Conservation (phyloP, 92 coral and sea anemone genomes). For the Galaxea fascicularis region DNA sequence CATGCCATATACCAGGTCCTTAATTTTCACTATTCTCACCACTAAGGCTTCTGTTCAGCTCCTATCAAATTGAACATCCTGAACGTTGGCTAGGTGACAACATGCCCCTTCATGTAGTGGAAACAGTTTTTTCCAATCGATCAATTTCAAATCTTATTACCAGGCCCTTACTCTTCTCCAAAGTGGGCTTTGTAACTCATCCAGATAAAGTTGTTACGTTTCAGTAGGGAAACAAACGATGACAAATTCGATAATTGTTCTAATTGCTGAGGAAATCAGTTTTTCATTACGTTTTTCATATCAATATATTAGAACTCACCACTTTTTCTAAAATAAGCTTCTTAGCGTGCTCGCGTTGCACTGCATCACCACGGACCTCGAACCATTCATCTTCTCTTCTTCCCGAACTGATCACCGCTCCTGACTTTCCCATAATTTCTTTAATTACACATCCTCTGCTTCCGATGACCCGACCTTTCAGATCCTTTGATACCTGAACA, state of each 20-base stretch:
- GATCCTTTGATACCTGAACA: not conserved
- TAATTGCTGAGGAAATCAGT: no score
- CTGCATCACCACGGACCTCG: constrained; percentile 4
- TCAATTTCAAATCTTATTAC: no score
- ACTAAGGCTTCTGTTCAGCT: no score
- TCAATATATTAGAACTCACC: constrained; percentile 9
- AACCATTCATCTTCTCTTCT: not conserved
- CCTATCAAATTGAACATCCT: no score
- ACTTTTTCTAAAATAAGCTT: constrained; percentile 19
- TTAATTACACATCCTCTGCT: not conserved
- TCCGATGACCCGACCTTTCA: constrained; percentile 36
- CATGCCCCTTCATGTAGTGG: no score
- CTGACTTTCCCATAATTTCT: constrained; percentile 6
- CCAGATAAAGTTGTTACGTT: no score
- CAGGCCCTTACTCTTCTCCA: no score
- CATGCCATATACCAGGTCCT: no score
- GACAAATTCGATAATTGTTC: not conserved
- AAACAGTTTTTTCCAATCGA: not conserved
- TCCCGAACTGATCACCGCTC: constrained; percentile 2
- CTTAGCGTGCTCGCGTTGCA: constrained; percentile 19
- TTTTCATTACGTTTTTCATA: not conserved
- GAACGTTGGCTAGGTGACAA: no score
- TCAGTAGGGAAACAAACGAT: not conserved
- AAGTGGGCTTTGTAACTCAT: no score
- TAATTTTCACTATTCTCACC: no score